phyloP scores from a whole-genome alignment of 2,888 invertebrate genomes.

The Amblyjoppa proteus region DNA sequence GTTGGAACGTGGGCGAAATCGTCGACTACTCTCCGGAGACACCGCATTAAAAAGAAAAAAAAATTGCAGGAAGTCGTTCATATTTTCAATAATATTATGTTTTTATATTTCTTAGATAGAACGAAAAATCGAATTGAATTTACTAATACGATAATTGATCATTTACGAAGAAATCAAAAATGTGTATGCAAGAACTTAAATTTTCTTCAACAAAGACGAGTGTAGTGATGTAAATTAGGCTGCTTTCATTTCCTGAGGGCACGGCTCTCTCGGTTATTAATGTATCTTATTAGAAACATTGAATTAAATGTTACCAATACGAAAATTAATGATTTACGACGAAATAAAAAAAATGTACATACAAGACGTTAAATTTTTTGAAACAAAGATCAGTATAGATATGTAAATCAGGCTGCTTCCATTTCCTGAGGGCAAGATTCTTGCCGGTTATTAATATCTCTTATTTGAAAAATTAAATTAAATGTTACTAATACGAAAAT shows the following conservation, averaged over 20 bases:
- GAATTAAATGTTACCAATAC: no score
- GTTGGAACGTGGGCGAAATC: neutral
- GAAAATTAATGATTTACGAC: no score
- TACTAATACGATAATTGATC: neutral
- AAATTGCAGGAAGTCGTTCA: neutral
- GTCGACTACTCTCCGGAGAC: neutral
- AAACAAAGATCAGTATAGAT: no score
- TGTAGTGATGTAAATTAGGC: slow-evolving; percentile 13
- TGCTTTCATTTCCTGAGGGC: slow-evolving; percentile 45
- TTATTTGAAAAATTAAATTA: no score
- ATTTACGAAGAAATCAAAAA: neutral
- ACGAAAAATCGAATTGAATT: neutral
- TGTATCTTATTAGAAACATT: no score
- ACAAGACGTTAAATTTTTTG: no score
- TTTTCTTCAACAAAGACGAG: neutral
- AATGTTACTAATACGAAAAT: no score
- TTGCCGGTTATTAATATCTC: no score
- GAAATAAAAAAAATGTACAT: no score
- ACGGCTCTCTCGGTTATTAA: slow-evolving; percentile 12
- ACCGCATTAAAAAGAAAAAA: neutral
- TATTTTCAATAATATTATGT: neutral
- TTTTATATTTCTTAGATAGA: neutral
- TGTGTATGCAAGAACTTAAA: neutral
- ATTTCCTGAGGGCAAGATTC: no score
- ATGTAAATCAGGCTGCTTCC: no score